A percentile compares a stretch with the other conserved stretches of the same genome.
Conservation (phyloP, 2,797 vertebrate genomes). For the Momotus momota region DNA sequence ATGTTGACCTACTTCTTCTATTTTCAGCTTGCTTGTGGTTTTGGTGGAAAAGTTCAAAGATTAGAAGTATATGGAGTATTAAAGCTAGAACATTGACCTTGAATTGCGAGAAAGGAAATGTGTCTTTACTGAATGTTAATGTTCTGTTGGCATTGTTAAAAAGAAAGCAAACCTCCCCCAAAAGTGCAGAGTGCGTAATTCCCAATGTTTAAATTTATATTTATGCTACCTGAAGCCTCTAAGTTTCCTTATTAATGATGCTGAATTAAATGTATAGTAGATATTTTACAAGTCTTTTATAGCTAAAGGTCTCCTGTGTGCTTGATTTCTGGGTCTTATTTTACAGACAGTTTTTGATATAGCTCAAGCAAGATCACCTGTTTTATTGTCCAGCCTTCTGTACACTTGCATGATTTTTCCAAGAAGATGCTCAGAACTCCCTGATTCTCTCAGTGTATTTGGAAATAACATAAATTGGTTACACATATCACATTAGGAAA, state of each 20-base stretch:
- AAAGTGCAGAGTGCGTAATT: background rate
- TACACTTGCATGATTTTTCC: background rate
- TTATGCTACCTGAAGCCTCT: background rate
- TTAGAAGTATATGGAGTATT: background rate
- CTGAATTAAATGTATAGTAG: background rate
- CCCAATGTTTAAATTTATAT: background rate
- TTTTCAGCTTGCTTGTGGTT: constrained; percentile 1
- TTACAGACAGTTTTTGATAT: background rate
- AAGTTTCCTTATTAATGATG: background rate
- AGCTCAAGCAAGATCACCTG: background rate
- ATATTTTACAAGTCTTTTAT: background rate
- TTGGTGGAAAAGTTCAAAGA: background rate
- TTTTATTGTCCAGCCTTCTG: background rate
- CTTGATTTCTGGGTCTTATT: background rate
- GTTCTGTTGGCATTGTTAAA: background rate
- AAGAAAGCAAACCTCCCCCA: background rate
- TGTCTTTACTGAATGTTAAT: background rate
- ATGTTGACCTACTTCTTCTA: background rate
- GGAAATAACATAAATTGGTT: background rate
- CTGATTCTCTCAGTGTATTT: background rate
- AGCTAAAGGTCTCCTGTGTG: background rate
- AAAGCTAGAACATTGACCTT: background rate
- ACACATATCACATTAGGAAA: background rate
- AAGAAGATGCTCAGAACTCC: background rate
- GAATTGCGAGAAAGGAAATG: background rate